phyloP scores from a whole-genome alignment of 2,113 vertebrate species.

The Cariama cristata region DNA sequence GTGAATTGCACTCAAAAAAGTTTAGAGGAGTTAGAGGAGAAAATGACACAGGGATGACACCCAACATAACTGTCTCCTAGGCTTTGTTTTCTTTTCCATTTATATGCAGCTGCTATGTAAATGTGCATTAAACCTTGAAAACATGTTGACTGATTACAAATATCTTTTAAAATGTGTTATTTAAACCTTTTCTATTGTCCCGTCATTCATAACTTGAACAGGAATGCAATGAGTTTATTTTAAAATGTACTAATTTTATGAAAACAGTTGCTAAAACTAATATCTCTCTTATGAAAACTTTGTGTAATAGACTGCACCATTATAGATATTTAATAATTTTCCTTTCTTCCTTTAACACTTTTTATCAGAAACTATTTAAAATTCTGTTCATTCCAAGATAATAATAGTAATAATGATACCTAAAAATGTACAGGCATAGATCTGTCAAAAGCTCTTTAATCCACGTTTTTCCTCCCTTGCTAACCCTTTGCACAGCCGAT shows the following conservation, averaged over 20 bases:
- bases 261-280: background rate
- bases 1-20: background rate
- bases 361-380: background rate
- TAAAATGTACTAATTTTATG: background rate
- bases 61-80: background rate
- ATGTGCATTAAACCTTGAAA: background rate
- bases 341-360: background rate
- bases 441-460: background rate
- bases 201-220: background rate
- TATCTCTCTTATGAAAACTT: background rate
- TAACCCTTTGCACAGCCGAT: background rate
- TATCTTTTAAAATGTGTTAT: background rate
- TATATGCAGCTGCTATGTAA: background rate
- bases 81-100: background rate
- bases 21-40: background rate
- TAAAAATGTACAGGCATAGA: background rate
- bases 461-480: accelerated
- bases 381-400: background rate
- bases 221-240: background rate
- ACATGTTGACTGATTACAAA: background rate
- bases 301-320: background rate
- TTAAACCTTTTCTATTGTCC: background rate
- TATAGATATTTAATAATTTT: background rate
- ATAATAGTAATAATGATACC: background rate
- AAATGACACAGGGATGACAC: background rate